Evolutionary conservation across 2,888 invertebrate species (phyloP).

Genomic region (Lasioglossum figueresi): DNA sequence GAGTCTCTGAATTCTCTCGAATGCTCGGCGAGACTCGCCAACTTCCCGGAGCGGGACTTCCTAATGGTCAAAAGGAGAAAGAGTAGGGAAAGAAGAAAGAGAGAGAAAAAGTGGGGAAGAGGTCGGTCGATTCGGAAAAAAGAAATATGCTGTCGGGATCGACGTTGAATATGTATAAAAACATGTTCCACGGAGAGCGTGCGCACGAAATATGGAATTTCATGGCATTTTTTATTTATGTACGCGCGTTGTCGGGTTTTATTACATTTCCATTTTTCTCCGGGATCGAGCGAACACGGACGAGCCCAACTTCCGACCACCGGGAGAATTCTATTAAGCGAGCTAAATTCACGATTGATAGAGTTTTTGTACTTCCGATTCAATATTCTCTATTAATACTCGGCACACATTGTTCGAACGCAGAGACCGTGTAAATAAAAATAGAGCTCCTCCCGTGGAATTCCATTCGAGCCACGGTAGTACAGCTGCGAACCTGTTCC

Average conservation of each 20-base stretch:
- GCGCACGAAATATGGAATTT: conserved; percentile 6
- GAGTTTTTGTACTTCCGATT: neutral
- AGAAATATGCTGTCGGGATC: neutral
- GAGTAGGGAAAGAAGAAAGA: neutral
- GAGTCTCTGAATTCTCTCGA: neutral
- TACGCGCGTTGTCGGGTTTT: neutral
- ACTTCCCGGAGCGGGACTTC: neutral
- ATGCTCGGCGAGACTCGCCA: neutral
- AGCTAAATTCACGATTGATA: neutral
- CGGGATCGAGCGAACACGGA: neutral
- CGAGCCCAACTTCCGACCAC: neutral
- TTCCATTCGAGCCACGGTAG: neutral
- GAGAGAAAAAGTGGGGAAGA: neutral
- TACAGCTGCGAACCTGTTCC: neutral
- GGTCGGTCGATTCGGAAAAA: neutral
- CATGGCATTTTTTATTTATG: conserved; percentile 33
- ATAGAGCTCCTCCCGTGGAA: neutral
- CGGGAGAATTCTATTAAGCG: neutral
- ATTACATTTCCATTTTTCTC: conserved; percentile 32
- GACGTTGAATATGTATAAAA: neutral
- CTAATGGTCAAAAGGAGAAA: neutral
- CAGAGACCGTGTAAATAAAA: neutral
- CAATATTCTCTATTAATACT: neutral
- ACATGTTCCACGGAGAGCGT: neutral
- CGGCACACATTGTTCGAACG: neutral